Base-by-base conservation (phyloP, 2,113 vertebrate genomes). In the Burhinus bistriatus region DNA sequence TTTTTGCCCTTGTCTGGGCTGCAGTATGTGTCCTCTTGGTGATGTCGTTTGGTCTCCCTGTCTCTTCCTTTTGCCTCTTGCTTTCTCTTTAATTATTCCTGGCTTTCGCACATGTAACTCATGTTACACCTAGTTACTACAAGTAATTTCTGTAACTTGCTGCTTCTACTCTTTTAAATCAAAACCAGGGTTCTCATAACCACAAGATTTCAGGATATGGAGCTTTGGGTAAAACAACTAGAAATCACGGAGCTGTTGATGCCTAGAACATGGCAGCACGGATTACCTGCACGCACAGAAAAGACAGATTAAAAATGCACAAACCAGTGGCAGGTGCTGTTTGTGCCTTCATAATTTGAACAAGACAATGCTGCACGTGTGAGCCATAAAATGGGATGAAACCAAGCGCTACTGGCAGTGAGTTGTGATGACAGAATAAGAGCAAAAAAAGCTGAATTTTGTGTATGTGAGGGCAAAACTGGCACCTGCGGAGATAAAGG, bases 321-420 rank as follows among this genome's bases (percentile, higher is more conserved):
- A 83, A 65, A 45, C 66, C 82, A 88, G 78, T 83, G 71, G 87
- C 92, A 96, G 85, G 96, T 88, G 90, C 79, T 83, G 82, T n/a
- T 94, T 83, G 62, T 90, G 78, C 62, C 51, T 54, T 92, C 75
- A 45, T 92, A 21, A 93, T 83, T 71, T 82, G 42, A 81, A 64
- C 32, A 87, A 76, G 49, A 89, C 70, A 94, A 49, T 73, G 66
- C 78, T 83, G 70, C 58, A 66, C 71, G 49, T 86, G 84, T 78
- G 68, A 94, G 38, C 71, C 78, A 62, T 61, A 78, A 93, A 96
- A 78, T 85, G 36, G 36, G 52, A 68, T 69, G 77, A 72, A 83
- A 89, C 6, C 45, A 92, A 87, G 21, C 20, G 27, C 47, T 82
- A 5, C 49, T 79, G 94, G 73, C 87, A 89, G 22, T 36, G 89